Conservation (phyloP, 2,113 vertebrate genomes). For the Rostratula benghalensis region DNA sequence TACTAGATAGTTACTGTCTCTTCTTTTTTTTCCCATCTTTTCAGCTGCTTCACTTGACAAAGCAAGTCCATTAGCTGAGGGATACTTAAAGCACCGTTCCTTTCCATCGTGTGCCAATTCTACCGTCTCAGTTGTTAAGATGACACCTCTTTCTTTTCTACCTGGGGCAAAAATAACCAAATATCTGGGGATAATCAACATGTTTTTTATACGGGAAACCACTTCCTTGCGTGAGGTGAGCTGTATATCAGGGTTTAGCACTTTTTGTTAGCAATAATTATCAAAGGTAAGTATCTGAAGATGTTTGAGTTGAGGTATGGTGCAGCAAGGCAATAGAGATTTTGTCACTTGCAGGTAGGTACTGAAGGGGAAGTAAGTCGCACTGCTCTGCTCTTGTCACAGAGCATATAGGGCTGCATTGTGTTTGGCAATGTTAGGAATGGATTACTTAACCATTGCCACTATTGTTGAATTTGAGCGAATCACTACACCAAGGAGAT, state of each 20-base stretch:
- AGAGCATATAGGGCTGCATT: background rate
- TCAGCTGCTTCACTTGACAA: slow-evolving; percentile 90
- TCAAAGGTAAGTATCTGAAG: background rate
- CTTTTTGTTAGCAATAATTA: background rate
- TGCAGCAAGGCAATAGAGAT: background rate
- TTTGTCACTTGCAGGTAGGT: background rate
- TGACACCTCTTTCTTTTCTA: slow-evolving; percentile 97
- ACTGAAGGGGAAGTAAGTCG: background rate
- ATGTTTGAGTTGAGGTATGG: background rate
- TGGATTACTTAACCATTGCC: background rate
- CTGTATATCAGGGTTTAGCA: background rate
- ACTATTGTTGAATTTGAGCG: background rate
- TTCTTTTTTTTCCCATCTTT: slow-evolving; percentile 17
- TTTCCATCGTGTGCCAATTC: slow-evolving; percentile 77
- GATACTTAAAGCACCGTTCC: slow-evolving; percentile 84
- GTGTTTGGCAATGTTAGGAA: background rate
- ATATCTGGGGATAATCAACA: slow-evolving; percentile 98
- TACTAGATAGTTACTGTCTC: slow-evolving; percentile 38
- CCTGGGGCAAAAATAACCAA: slow-evolving; percentile 94
- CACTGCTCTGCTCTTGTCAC: background rate
- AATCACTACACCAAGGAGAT: background rate
- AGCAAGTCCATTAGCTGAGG: slow-evolving; percentile 87
- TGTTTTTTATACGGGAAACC: slow-evolving; percentile 99
- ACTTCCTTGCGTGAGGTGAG: slow-evolving; percentile 95
- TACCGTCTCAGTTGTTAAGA: slow-evolving; percentile 91